Evolutionary conservation across 2,797 vertebrate genomes (phyloP), one percentile per base, ranked within the genome.

Genomic region (Enteromius treurensis): DNA sequence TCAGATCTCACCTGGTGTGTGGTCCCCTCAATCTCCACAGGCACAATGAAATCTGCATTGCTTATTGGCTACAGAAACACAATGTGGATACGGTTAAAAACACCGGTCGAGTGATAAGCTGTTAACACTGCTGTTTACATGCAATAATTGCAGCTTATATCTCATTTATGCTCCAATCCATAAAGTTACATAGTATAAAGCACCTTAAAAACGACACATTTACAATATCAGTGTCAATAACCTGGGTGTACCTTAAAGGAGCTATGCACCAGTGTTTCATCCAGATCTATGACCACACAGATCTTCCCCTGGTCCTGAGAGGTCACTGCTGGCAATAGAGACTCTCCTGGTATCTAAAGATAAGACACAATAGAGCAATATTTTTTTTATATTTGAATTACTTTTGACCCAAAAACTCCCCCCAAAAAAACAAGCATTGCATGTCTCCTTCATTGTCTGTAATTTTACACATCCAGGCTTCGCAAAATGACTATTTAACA

Each of bases 1-100:
- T 77, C 47, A 29, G 60, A 34, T 64, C 86, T 90, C 90, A 97
- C 97, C 96, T 97, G 96, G 91, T 97, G 96, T 86, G 95, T 96
- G 90, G 95, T 96, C 90, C 96, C 96, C 90, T 97, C 96, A 84
- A 97, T 97, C 93, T 98, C 96, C 86, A 97, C 96, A 87, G 96
- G 96, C 89, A 97, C 96, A 86, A 97, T 95, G 92, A 97, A 97
- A 93, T 97, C 96, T 62, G 96, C 96, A 73, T 96, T 97, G 90
- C 88, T 96, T 92, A 97, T 96, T 4, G 96, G 96, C 97, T 98
- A 91, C 73, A 88, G 90, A 87, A 88, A 86, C 75, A 89, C 81
- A 93, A 87, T 80, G 73, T 53, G 75, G 19, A 78, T 42, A 23
- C 34, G 58, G 62, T 75, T 80, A 80, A 42, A 62, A 74, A 81